phyloP scores from a whole-genome alignment of 2,888 invertebrate genomes.

The Cephus sareptanus region DNA sequence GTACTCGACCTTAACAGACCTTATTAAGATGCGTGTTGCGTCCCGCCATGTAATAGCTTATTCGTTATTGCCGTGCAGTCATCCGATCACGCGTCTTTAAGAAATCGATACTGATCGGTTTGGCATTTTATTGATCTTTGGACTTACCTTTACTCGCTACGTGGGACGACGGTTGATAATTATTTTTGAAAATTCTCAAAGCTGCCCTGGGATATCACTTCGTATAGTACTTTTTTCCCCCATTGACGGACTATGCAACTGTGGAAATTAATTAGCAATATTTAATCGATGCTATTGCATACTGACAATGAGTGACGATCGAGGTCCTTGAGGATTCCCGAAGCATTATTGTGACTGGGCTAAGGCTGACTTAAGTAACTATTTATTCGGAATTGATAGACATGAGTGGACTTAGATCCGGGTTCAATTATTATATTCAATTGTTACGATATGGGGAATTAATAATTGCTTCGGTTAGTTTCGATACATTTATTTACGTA shows the following conservation, averaged over 20 bases:
- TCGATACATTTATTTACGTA: background rate
- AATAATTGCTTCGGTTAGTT: background rate
- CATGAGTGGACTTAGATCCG: constrained; percentile 9
- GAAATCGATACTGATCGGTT: background rate
- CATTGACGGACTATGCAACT: background rate
- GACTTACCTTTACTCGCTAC: background rate
- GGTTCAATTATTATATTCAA: background rate
- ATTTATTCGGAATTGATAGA: constrained; percentile 19
- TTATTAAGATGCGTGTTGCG: constrained; percentile 53
- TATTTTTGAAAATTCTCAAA: background rate
- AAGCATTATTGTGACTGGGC: constrained; percentile 31
- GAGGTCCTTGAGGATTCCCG: constrained; percentile 42
- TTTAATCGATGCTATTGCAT: background rate
- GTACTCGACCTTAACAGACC: constrained; percentile 55
- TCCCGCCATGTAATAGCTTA: constrained; percentile 16
- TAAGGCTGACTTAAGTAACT: constrained; percentile 28
- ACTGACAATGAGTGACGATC: constrained; percentile 21
- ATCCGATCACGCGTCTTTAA: background rate
- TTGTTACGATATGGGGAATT: background rate
- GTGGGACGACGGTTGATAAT: background rate
- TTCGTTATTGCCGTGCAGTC: constrained; percentile 13
- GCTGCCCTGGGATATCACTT: background rate
- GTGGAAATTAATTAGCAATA: background rate
- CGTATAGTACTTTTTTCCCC: background rate
- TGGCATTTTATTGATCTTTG: background rate